A percentile compares a stretch with the other conserved stretches of the same genome.
Evolutionary conservation across 2,113 vertebrate genomes (phyloP).

Genomic region (Acrocephalus arundinaceus): DNA sequence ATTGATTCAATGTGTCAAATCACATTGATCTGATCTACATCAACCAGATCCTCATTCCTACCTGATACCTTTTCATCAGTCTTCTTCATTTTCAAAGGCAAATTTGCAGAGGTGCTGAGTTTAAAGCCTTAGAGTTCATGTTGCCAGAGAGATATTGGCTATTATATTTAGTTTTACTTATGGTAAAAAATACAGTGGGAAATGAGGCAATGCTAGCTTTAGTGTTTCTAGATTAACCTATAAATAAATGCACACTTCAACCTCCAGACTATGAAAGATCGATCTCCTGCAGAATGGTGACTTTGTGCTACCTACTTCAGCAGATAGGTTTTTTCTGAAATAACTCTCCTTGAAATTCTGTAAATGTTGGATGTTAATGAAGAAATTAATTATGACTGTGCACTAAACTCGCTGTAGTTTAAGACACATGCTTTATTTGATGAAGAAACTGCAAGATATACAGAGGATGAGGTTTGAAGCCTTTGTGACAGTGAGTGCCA

Average conservation of each 20-base stretch:
- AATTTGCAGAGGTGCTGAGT: background rate
- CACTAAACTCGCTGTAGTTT: background rate
- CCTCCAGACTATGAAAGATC: background rate
- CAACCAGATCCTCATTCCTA: background rate
- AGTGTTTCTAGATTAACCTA: background rate
- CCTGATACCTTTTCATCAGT: background rate
- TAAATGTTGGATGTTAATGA: background rate
- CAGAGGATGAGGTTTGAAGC: background rate
- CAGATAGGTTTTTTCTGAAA: background rate
- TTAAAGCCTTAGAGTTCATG: background rate
- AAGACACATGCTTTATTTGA: background rate
- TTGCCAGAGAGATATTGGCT: background rate
- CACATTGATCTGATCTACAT: background rate
- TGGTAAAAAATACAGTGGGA: background rate
- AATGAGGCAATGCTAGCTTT: background rate
- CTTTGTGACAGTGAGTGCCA: background rate
- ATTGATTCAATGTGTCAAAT: background rate
- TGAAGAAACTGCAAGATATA: background rate
- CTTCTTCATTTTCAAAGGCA: background rate
- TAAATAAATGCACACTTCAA: background rate
- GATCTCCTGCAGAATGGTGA: background rate
- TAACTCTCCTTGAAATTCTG: background rate
- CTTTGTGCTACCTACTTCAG: background rate
- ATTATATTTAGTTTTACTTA: background rate
- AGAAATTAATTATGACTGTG: background rate